Evolutionary conservation across 2,888 invertebrate genomes (phyloP).

Genomic region (Pollenia amentaria): DNA sequence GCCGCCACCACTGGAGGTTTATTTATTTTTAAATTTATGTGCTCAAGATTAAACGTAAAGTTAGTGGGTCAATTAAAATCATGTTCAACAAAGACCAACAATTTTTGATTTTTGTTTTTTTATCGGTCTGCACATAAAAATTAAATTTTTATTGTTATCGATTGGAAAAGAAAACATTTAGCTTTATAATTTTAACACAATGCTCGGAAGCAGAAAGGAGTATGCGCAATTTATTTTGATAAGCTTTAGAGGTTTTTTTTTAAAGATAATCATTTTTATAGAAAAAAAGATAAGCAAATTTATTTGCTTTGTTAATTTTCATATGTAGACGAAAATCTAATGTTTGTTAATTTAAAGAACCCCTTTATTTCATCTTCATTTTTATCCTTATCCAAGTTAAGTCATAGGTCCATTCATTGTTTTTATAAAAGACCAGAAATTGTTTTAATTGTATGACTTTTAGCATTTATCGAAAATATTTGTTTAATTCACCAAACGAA

Average conservation of each 20-base stretch:
- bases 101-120: conserved; percentile 40
- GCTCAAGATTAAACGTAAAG: conserved; percentile 54
- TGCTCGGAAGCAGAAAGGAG: no score
- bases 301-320: no score
- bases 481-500: no score
- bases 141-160: conserved; percentile 53
- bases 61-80: conserved; percentile 70
- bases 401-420: no score
- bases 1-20: neutral
- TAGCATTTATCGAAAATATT: no score
- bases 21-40: conserved; percentile 60
- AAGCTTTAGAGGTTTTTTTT: neutral
- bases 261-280: conserved; percentile 5
- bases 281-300: neutral
- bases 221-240: conserved; percentile 9
- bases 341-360: no score
- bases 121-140: conserved; percentile 54
- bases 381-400: no score
- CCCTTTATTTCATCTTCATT: no score
- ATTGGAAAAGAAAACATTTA: conserved; percentile 13
- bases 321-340: no score
- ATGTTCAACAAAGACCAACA: conserved; percentile 57
- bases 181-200: neutral
- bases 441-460: no score
- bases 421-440: no score